Evolutionary conservation across 1,140 invertebrate species (phyloP), one percentile per base, ranked within the genome.

Genomic region (Anadara kagoshimensis): DNA sequence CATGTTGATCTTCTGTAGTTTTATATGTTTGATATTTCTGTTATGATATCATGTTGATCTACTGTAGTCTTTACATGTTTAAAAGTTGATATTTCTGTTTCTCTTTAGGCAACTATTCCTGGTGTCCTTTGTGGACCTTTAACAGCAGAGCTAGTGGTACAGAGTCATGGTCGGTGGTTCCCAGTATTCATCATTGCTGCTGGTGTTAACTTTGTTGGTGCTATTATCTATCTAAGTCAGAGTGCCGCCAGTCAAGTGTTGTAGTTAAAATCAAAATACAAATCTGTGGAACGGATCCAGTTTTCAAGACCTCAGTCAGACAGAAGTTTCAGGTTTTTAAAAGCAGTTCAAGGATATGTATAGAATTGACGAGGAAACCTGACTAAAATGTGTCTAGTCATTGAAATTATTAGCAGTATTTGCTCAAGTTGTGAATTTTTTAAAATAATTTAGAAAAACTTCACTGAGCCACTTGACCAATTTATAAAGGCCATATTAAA

Each of bases 101-200:
- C 26, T 78, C 65, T 88, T 47, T 80, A 93, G 92, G 94, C 94
- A 36, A 94, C 94, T 1, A 93, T 95, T 82, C 94, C 94, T 22
- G 94, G 94, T 29, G 94, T 95, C 67, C 86, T 94, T 36, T 94
- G 93, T 85, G 94, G 94, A n/a, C 94, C 94, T 51, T 78, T 95
- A 43, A 95, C 94, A 18, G 94, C 94, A 7, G 93, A 94, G 85
- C 87, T 95, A 63, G 94, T 95, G 0, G 93, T 92, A 0, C 91
- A 93, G 49, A 94, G 93, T 4, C 91, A 92, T 78, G 93, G 94
- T 29, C 90, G 93, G 66, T 95, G 94, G 94, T 92, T 94, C 86
- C 93, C 93, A 2, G 94, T 95, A 20, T 95, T 94, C 86, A 90
- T 94, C 45, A 87, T 94, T 16, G 94, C 94, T 5, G 93, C 93